Evolutionary conservation across 2,797 vertebrate species (phyloP).

Genomic region (Melanotaenia boesemani): DNA sequence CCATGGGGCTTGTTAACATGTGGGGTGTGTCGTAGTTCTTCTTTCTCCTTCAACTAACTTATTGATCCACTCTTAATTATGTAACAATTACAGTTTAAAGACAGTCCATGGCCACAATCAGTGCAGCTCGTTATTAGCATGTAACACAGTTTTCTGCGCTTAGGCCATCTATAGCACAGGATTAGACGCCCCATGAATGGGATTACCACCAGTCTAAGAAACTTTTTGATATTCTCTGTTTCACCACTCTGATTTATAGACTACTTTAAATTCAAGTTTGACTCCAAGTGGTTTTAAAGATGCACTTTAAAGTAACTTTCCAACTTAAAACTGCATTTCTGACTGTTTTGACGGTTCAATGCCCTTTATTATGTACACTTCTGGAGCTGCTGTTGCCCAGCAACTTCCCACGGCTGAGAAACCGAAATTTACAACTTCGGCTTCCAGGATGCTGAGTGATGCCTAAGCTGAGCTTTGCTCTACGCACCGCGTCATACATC

Average conservation of each 20-base stretch:
- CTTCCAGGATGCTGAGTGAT: no score
- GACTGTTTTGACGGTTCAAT: no score
- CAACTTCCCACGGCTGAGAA: no score
- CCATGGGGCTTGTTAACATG: slow-evolving; percentile 53
- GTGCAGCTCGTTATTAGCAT: slow-evolving; percentile 49
- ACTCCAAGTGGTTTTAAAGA: slow-evolving; percentile 3
- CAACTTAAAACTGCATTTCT: slow-evolving; percentile 7
- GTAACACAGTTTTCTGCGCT: slow-evolving; percentile 26
- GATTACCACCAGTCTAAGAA: slow-evolving; percentile 55
- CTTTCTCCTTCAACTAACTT: slow-evolving; percentile 68
- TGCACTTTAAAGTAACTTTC: not conserved
- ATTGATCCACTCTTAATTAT: slow-evolving; percentile 77
- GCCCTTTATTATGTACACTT: no score
- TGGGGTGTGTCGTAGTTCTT: slow-evolving; percentile 31
- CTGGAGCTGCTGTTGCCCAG: no score
- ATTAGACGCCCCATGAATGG: slow-evolving; percentile 60
- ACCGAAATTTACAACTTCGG: no score
- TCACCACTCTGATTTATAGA: slow-evolving; percentile 39
- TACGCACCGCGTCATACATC: no score
- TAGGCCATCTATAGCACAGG: slow-evolving; percentile 28
- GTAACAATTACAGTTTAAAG: slow-evolving; percentile 72
- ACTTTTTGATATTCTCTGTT: slow-evolving; percentile 39
- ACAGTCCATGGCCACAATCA: slow-evolving; percentile 45
- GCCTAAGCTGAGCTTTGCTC: no score
- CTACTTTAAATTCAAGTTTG: slow-evolving; percentile 35